These are phyloP conservation scores for Acinonyx jubatus DNA, from an alignment of 2,113 vertebrate genomes.

Conservation along the genomic window DNA sequence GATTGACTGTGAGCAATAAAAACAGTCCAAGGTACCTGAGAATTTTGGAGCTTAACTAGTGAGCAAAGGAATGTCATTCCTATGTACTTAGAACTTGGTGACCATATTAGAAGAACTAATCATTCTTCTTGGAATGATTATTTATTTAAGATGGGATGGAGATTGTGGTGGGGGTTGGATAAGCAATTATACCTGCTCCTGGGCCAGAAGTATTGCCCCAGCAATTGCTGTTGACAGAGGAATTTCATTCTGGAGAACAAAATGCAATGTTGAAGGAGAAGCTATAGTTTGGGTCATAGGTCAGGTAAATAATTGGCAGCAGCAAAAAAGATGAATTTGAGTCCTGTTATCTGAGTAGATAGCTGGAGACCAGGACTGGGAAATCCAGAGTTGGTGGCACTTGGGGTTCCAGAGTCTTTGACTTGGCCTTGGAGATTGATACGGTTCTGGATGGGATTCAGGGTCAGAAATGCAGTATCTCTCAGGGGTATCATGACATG, in stretches of 20 bases:
- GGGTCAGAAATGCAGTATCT: background rate
- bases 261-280: background rate
- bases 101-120: no score
- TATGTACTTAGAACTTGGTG: no score
- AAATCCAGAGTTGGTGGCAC: background rate
- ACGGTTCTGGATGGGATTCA: background rate
- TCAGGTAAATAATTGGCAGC: background rate
- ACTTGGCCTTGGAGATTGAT: background rate
- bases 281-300: background rate
- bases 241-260: background rate
- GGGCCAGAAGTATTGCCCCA: background rate
- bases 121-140: background rate
- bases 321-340: background rate
- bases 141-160: background rate
- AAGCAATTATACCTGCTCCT: background rate
- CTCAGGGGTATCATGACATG: background rate
- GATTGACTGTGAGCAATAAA: background rate
- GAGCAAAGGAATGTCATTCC: background rate
- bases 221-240: background rate
- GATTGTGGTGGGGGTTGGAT: background rate
- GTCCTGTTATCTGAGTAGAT: background rate
- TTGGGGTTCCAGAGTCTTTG: background rate
- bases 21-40: background rate
- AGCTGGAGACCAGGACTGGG: background rate
- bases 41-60: background rate